phyloP scores from a whole-genome alignment of 1,140 invertebrate genomes.

The Vanessa atalanta region DNA sequence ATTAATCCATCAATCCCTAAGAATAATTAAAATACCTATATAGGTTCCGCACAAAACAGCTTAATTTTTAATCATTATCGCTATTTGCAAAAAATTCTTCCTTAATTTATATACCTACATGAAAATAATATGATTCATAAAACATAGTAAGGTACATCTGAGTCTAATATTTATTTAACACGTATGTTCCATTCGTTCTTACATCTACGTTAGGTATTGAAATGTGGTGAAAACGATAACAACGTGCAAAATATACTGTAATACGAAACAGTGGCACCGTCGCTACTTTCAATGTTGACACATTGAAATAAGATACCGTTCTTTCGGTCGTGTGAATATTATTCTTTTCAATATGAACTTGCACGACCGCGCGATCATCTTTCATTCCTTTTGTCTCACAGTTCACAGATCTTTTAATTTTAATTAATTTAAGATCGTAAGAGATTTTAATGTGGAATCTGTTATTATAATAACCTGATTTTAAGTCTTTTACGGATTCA shows the following conservation, averaged over 20 bases:
- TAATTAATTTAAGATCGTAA: constrained; percentile 17
- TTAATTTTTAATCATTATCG: too few species aligned
- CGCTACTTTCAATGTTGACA: constrained; percentile 54
- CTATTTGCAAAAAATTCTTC: too few species aligned
- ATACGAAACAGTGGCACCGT: constrained; percentile 42
- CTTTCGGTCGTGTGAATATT: constrained; percentile 54
- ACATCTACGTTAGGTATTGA: constrained; percentile 29
- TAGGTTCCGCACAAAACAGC: too few species aligned
- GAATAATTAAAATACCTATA: too few species aligned
- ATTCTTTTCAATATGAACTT: constrained; percentile 49
- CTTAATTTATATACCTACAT: neutral
- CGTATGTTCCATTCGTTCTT: constrained; percentile 8
- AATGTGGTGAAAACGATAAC: constrained; percentile 46
- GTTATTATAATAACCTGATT: neutral
- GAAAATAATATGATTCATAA: neutral
- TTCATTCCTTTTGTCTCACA: constrained; percentile 41
- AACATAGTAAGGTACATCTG: neutral
- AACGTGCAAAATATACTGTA: constrained; percentile 48
- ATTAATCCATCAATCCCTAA: too few species aligned
- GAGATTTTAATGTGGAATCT: neutral
- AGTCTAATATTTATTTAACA: constrained; percentile 1
- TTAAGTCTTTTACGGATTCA: neutral
- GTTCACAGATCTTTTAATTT: constrained; percentile 29
- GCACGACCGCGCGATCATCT: constrained; percentile 35
- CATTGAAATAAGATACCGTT: constrained; percentile 58